Percentiles rank a stretch among this genome's conserved stretches.
Conservation (phyloP, 2,888 invertebrate genomes). For the Andrena camellia region DNA sequence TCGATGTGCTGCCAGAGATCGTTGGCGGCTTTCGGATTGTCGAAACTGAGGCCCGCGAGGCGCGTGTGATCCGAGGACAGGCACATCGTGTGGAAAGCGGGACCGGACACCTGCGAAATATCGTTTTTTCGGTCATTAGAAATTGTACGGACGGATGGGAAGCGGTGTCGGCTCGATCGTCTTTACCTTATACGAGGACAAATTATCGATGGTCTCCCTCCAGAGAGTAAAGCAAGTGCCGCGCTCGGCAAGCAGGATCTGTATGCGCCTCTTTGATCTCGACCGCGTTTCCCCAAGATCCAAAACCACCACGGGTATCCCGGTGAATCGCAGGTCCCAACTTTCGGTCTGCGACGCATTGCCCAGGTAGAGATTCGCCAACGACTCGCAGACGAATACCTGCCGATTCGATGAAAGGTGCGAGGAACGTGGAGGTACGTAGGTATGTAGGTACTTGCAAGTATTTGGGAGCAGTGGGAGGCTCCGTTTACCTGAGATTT, state of each 20-base stretch:
- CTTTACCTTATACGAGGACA: slow-evolving; percentile 89
- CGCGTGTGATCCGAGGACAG: slow-evolving; percentile 91
- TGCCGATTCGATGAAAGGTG: slow-evolving; percentile 67
- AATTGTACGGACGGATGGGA: too few relatives aligned
- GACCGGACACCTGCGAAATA: slow-evolving; percentile 86
- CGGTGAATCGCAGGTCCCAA: slow-evolving; percentile 92
- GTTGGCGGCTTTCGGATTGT: slow-evolving; percentile 90
- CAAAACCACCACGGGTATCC: slow-evolving; percentile 92
- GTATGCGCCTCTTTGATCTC: slow-evolving; percentile 89
- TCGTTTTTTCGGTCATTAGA: too few relatives aligned
- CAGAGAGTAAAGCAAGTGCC: slow-evolving; percentile 94
- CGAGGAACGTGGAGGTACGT: not conserved
- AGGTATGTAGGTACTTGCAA: too few relatives aligned
- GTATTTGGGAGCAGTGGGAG: not conserved
- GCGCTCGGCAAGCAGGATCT: slow-evolving; percentile 91
- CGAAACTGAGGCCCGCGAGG: slow-evolving; percentile 92
- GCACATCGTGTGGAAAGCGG: slow-evolving; percentile 93
- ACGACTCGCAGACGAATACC: slow-evolving; percentile 91
- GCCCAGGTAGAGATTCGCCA: slow-evolving; percentile 91
- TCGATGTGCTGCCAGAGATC: slow-evolving; percentile 90
- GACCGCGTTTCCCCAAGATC: slow-evolving; percentile 92
- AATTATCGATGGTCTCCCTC: slow-evolving; percentile 92
- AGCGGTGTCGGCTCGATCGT: not conserved
- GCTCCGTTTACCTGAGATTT: slow-evolving; percentile 88
- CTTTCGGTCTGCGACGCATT: slow-evolving; percentile 86